Base-by-base conservation (phyloP, 2,113 vertebrate genomes). In the Papio anubis region DNA sequence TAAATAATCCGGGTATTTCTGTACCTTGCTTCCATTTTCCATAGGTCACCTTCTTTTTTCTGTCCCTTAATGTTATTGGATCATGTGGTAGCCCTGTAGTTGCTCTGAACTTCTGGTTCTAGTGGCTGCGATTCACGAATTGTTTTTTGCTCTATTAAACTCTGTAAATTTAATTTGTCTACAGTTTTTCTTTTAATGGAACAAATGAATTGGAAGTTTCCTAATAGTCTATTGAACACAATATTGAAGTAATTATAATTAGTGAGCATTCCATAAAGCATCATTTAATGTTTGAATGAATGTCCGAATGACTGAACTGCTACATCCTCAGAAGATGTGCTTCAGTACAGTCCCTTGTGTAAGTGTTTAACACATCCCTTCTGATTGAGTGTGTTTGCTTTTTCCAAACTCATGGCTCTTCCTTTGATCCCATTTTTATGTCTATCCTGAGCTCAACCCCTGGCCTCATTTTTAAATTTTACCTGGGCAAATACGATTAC, bases 241-340 rank as follows among this genome's bases (percentile, higher is more conserved):
- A 64, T 90, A 70, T 40, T 89, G n/a, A 76, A 88, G 61, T 85
- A 80, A 64, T 76, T 92, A 27, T 78, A 78, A 89, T 38, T 92
- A 72, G n/a, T 86, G 72, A 84, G 48, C 9, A 11, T 86, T 93
- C 55, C 27, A 45, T 76, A 82, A 75, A 94, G 25, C 40, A 55
- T 90, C 52, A 55, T 50, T 96, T 81, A 85, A n/a, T 25, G 7
- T 86, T 57, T 38, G 10, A 95, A 45, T 38, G 52, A 90, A 16
- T 76, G 14, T 87, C 40, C 23, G 21, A 79, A 87, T 81, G 87
- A 90, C 43, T 52, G 35, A 91, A 55, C 64, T 80, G 40, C 45
- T 73, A 6, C 7, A 50, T 83, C 75, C 7, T 83, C n/a, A 94
- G 45, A 79, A 73, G 72, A 48, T 70, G 23, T 52, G 12, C 13